A percentile compares a stretch with the other conserved stretches of the same genome.
phyloP scores from a whole-genome alignment of 2,797 vertebrate species.

The Cyprinella venusta region DNA sequence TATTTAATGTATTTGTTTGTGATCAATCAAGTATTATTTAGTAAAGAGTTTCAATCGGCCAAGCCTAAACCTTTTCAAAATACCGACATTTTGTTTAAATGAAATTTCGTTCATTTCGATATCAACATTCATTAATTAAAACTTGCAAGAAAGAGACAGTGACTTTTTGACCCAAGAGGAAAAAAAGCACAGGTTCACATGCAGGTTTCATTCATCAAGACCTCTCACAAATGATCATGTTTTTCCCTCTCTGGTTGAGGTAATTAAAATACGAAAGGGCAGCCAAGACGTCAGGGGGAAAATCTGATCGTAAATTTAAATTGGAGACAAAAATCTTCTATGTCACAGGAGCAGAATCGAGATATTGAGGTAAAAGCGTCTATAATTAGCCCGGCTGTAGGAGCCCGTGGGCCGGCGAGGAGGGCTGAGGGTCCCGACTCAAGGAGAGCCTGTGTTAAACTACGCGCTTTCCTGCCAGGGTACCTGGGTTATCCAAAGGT shows the following conservation, averaged over 20 bases:
- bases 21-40: background rate
- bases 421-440: constrained; percentile 72
- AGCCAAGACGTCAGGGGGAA: constrained; percentile 51
- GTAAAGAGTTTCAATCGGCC: background rate
- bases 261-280: constrained; percentile 50
- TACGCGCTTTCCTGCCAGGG: constrained; percentile 75
- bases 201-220: constrained; percentile 43
- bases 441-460: constrained; percentile 81
- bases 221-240: constrained; percentile 45
- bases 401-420: constrained; percentile 68
- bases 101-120: background rate
- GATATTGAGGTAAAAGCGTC: constrained; percentile 74
- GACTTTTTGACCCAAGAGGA: constrained; percentile 6
- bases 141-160: background rate
- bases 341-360: constrained; percentile 66
- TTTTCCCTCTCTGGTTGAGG: constrained; percentile 41
- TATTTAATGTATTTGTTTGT: background rate
- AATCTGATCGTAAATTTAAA: constrained; percentile 65
- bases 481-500: constrained; percentile 82
- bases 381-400: constrained; percentile 77
- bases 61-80: background rate
- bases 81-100: background rate
- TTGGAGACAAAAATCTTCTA: constrained; percentile 73
- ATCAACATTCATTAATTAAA: background rate
- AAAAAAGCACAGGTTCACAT: constrained; percentile 10